Percentiles rank a stretch among this genome's conserved stretches.
These are phyloP conservation scores for Nipponacmea schrenckii DNA, from an alignment of 2,888 invertebrate species.

Conservation along the genomic window DNA sequence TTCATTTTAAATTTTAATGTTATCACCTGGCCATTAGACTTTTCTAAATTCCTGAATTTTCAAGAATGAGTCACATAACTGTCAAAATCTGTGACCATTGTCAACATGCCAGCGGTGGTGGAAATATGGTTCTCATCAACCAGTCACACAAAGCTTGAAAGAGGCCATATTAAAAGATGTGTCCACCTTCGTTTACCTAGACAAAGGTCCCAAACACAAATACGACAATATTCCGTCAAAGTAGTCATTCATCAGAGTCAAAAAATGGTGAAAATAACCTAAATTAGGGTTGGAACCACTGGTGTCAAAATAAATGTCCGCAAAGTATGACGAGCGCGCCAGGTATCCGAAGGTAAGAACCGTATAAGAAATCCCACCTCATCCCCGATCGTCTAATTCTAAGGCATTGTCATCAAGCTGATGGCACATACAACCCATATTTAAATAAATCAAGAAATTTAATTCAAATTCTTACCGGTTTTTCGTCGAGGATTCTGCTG, in stretches of 20 bases:
- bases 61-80: too few species aligned
- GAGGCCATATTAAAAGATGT: not conserved
- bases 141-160: not conserved
- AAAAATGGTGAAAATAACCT: not conserved
- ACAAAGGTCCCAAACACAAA: not conserved
- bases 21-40: not conserved
- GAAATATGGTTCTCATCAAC: slow-evolving; percentile 1
- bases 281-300: not conserved
- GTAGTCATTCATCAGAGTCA: not conserved
- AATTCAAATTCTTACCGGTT: slow-evolving; percentile 1
- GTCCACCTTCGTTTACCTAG: slow-evolving; percentile 2
- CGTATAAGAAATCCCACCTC: slow-evolving; percentile 4
- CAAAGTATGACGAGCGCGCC: not conserved
- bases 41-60: too few species aligned
- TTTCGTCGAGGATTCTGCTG: slow-evolving; percentile 1
- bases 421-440: not conserved
- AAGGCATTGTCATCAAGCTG: not conserved
- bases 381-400: not conserved
- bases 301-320: not conserved
- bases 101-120: not conserved
- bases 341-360: slow-evolving; percentile 4
- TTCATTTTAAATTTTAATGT: slow-evolving; percentile 7
- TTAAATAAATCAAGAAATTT: not conserved
- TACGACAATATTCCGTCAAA: not conserved
- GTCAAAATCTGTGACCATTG: too few species aligned